Percentiles rank a stretch among this genome's conserved stretches.
Conservation (phyloP, 1,140 invertebrate genomes). For the Idris sp. region DNA sequence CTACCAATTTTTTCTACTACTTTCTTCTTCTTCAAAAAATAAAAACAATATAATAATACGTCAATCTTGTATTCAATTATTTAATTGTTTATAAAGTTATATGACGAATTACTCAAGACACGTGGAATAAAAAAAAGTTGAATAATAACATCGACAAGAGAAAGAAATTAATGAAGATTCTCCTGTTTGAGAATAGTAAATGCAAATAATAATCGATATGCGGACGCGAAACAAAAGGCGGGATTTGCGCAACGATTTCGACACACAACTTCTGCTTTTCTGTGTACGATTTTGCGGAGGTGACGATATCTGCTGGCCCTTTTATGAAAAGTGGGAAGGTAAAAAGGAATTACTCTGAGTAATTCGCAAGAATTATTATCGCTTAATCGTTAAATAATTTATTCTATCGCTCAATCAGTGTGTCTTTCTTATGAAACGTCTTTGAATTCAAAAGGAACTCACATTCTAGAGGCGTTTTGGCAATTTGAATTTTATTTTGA, state of each 20-base stretch:
- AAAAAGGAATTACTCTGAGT: conserved; percentile 37
- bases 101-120: conserved; percentile 49
- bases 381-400: conserved; percentile 29
- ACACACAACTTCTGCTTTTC: conserved; percentile 56
- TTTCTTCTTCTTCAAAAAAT: no score
- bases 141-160: conserved; percentile 32
- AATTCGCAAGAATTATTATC: conserved; percentile 50
- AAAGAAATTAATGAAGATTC: conserved; percentile 62
- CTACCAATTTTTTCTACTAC: no score
- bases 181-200: conserved; percentile 52
- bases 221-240: conserved; percentile 58
- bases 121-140: conserved; percentile 41
- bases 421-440: conserved; percentile 4
- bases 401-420: conserved; percentile 18
- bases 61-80: conserved; percentile 45
- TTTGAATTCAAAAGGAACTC: conserved; percentile 27
- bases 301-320: conserved; percentile 57
- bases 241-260: conserved; percentile 58
- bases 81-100: conserved; percentile 27
- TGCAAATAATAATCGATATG: conserved; percentile 60
- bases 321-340: conserved; percentile 59
- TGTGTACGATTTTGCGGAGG: conserved; percentile 59
- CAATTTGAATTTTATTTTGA: conserved; percentile 59
- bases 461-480: conserved; percentile 66
- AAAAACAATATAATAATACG: conserved; percentile 13